A percentile compares a stretch with the other conserved stretches of the same genome.
phyloP scores from a whole-genome alignment of 2,888 invertebrate species.

The Hyalella azteca region DNA sequence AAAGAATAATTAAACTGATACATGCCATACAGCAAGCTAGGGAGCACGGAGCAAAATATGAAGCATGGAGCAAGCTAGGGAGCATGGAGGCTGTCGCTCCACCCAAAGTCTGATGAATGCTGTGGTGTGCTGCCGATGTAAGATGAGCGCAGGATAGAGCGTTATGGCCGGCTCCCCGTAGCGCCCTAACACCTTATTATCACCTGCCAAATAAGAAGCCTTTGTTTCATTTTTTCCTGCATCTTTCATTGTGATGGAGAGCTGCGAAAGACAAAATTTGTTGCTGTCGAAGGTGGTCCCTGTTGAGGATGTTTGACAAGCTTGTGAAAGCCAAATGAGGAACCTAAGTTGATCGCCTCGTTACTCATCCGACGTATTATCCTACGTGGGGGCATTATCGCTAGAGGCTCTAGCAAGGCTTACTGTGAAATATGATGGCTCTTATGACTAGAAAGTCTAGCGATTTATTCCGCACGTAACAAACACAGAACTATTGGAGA shows the following conservation, averaged over 20 bases:
- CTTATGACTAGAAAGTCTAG: too few relatives aligned
- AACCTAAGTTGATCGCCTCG: not conserved
- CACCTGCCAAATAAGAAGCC: constrained; percentile 33
- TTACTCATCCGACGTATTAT: not conserved
- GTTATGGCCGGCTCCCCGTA: constrained; percentile 14
- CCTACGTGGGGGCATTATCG: too few relatives aligned
- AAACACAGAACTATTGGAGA: too few relatives aligned
- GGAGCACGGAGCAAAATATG: too few relatives aligned
- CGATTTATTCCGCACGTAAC: too few relatives aligned
- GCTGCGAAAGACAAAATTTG: constrained; percentile 2
- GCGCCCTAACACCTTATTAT: constrained; percentile 17
- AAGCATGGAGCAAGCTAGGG: too few relatives aligned
- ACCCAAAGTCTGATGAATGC: constrained; percentile 17
- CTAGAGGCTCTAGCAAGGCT: too few relatives aligned
- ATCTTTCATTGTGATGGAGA: constrained; percentile 19
- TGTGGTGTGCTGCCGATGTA: not conserved
- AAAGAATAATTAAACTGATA: too few relatives aligned
- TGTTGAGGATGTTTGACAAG: constrained; percentile 19
- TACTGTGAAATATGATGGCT: too few relatives aligned
- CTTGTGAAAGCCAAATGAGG: constrained; percentile 19
- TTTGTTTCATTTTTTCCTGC: constrained; percentile 6
- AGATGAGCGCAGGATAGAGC: constrained; percentile 14
- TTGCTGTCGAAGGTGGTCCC: constrained; percentile 11
- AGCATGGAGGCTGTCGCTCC: not conserved
- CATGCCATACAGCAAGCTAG: too few relatives aligned